Base-by-base conservation (phyloP, 2,888 invertebrate genomes). In the Cataglyphis albicans region DNA sequence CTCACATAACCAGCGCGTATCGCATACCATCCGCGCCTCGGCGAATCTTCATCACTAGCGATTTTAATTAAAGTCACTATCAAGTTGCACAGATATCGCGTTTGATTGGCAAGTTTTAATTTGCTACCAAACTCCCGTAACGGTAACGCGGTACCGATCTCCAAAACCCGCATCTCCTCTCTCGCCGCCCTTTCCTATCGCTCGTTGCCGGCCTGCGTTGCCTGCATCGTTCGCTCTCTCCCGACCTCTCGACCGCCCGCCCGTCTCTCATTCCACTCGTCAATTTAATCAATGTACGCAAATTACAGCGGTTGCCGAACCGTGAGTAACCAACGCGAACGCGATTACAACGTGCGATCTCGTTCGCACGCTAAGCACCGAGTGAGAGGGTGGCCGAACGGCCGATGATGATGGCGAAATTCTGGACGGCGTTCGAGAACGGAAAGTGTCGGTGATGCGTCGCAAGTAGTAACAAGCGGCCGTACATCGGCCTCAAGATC, bases 281-380 rank as follows among this genome's bases (percentile, higher is more conserved):
- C 92, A 90, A 93, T 93, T 92, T 91, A 93, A 93, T 93, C 93
- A 92, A 92, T 92, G 92, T 89, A 88, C 92, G 91, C 92, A 93
- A 94, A 94, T 94, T 93, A 92, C 92, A 87, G 88, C 83, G 89
- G 88, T 90, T 91, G 91, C 87, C 89, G 90, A 88, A 91, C 90
- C 92, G 91, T 92, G 85, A 89, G 88, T 90, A 91, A 91, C 92
- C 90, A 91, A 92, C 91, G 88, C 91, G 87, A 70, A 91, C 90
- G 91, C 92, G 92, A 93, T 94, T 93, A 93, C 93, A 93, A 92
- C 91, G 91, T 84, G 89, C 89, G 90, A 86, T 82, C 86, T 86
- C 90, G 88, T 86, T 86, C 86, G 85, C 84, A 83, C 88, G 87
- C 84, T 41, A 86, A 64, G 59, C 38, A 67, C 81, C 21, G 61